Percentiles rank a stretch among this genome's conserved stretches.
These are phyloP conservation scores for Canis aureus DNA, from an alignment of 2,113 vertebrate species.

Conservation along the genomic window DNA sequence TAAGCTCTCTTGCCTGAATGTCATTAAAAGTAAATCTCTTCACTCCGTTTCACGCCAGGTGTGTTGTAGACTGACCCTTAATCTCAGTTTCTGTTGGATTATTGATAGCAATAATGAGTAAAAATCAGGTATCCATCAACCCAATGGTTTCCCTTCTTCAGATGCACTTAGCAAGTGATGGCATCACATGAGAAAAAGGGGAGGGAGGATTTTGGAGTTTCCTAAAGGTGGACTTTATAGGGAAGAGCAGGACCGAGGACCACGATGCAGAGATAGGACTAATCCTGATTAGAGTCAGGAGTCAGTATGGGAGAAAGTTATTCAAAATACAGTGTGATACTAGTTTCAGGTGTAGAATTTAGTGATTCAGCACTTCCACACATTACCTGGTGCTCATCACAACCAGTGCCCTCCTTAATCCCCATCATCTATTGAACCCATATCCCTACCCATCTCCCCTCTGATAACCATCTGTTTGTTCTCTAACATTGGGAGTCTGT, in stretches of 20 bases:
- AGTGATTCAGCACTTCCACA: too few species aligned
- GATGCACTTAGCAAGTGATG: too few species aligned
- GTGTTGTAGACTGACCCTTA: rapidly evolving
- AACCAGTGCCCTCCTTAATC: too few species aligned
- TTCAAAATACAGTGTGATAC: too few species aligned
- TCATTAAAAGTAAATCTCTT: neutral
- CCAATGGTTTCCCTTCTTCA: rapidly evolving
- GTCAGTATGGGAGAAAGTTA: neutral
- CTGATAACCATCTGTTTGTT: too few species aligned
- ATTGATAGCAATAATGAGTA: rapidly evolving
- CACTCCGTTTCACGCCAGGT: rapidly evolving
- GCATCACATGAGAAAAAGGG: rapidly evolving
- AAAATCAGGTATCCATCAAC: rapidly evolving
- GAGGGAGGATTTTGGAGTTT: neutral
- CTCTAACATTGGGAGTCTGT: too few species aligned
- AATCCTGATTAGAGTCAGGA: rapidly evolving
- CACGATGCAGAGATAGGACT: rapidly evolving
- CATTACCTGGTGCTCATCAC: too few species aligned
- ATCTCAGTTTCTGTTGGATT: rapidly evolving
- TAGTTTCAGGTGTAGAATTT: too few species aligned
- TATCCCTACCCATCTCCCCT: too few species aligned
- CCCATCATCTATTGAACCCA: too few species aligned
- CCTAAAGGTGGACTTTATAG: rapidly evolving
- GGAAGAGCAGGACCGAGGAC: rapidly evolving
- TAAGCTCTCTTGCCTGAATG: neutral